Evolutionary conservation across 2,797 vertebrate genomes (phyloP).

Genomic region (Acestrorhynchus altus): DNA sequence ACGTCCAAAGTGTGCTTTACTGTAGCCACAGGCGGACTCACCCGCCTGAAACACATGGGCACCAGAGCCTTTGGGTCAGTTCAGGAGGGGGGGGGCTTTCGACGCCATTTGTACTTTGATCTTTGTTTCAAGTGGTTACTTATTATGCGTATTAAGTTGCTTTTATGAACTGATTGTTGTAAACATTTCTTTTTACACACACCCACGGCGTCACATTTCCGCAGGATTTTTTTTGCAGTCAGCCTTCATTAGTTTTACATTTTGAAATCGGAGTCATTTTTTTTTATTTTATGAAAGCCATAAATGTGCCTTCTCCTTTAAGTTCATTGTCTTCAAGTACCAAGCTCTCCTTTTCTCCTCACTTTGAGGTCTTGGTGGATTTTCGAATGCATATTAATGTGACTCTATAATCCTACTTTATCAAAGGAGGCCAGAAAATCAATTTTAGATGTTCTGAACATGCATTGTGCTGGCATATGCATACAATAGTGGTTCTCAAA

Average conservation of each 20-base stretch:
- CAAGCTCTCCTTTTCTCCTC: background rate
- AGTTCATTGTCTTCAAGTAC: background rate
- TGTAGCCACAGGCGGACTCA: slow-evolving; percentile 37
- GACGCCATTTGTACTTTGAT: slow-evolving; percentile 25
- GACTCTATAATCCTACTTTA: slow-evolving; percentile 9
- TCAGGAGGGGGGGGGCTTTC: slow-evolving; percentile 31
- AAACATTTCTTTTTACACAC: background rate
- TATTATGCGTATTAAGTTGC: background rate
- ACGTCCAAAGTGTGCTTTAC: slow-evolving; percentile 63
- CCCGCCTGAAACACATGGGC: slow-evolving; percentile 29
- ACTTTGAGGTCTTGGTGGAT: background rate
- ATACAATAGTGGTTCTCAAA: background rate
- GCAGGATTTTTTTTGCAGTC: too few relatives aligned
- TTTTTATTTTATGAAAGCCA: background rate
- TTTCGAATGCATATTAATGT: slow-evolving; percentile 7
- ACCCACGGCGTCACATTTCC: background rate
- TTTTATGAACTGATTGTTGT: background rate
- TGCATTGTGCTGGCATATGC: background rate
- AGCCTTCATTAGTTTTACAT: background rate
- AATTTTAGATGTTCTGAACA: background rate
- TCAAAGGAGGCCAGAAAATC: slow-evolving; percentile 7
- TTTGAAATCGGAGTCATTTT: background rate
- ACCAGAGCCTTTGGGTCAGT: slow-evolving; percentile 30
- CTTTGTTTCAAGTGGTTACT: slow-evolving; percentile 24
- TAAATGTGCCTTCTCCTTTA: background rate